Percentiles rank a stretch among this genome's conserved stretches.
These are phyloP conservation scores for Apis laboriosa DNA, from an alignment of 1,140 invertebrate species.

Conservation along the genomic window DNA sequence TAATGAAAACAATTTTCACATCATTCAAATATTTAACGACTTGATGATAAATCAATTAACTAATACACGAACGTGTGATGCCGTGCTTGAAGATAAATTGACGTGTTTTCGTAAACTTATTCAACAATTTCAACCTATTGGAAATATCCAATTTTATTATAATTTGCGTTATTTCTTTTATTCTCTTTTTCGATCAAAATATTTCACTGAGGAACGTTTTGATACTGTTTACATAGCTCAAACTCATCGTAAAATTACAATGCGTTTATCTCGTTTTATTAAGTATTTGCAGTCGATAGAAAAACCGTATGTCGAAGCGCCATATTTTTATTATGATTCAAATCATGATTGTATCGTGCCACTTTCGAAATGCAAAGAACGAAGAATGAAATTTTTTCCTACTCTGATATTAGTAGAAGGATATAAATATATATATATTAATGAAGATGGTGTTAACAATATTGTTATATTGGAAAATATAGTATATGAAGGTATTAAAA, in stretches of 20 bases:
- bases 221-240: constrained; percentile 10
- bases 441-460: neutral
- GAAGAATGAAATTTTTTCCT: neutral
- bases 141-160: neutral
- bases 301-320: neutral
- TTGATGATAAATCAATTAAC: neutral
- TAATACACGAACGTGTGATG: neutral
- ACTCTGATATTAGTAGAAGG: neutral
- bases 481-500: rapidly evolving
- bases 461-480: neutral
- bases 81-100: neutral
- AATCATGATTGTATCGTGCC: rapidly evolving
- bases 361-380: rapidly evolving
- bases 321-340: rapidly evolving
- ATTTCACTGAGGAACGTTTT: neutral
- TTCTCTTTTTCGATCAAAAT: neutral
- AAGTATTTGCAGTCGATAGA: rapidly evolving
- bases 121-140: too few species aligned
- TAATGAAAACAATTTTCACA: neutral
- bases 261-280: neutral
- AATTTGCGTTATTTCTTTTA: constrained; percentile 7
- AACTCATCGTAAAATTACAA: neutral
- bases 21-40: neutral
- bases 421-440: constrained; percentile 8
- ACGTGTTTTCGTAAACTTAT: neutral